These are phyloP conservation scores for Benthosema pterotum DNA, from an alignment of 2,797 vertebrate genomes.

Conservation along the genomic window DNA sequence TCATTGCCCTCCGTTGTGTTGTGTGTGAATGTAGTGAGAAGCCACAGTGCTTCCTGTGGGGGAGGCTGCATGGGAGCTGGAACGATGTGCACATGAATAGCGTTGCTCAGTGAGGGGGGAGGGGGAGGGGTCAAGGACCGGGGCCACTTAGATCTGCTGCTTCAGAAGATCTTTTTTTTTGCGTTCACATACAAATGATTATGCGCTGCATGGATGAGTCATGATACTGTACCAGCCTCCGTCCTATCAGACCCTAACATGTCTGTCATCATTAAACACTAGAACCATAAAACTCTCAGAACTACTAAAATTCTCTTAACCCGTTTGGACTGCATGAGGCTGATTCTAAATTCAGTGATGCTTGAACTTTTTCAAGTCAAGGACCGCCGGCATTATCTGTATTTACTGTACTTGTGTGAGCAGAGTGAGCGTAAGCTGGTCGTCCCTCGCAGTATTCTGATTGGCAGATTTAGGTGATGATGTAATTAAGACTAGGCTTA, in stretches of 20 bases:
- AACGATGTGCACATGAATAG: slow-evolving; percentile 18
- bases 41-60: slow-evolving; percentile 62
- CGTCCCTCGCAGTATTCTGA: too few relatives aligned
- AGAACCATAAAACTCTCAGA: neutral
- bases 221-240: slow-evolving; percentile 23
- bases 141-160: neutral
- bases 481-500: too few relatives aligned
- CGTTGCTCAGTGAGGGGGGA: slow-evolving; percentile 8
- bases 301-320: neutral
- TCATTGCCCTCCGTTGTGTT: slow-evolving; percentile 30
- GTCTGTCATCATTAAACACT: neutral
- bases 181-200: slow-evolving; percentile 10
- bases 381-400: too few relatives aligned
- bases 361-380: too few relatives aligned
- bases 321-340: too few relatives aligned
- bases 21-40: slow-evolving; percentile 61
- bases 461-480: too few relatives aligned
- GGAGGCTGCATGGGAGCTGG: slow-evolving; percentile 46
- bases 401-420: too few relatives aligned
- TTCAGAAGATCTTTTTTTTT: slow-evolving; percentile 32
- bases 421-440: too few relatives aligned
- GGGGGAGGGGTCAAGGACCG: slow-evolving; percentile 28
- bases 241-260: neutral
- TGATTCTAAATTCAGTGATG: too few relatives aligned
- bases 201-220: slow-evolving; percentile 24